phyloP scores from a whole-genome alignment of 2,888 invertebrate genomes.

The Acanthosepion esculentum region DNA sequence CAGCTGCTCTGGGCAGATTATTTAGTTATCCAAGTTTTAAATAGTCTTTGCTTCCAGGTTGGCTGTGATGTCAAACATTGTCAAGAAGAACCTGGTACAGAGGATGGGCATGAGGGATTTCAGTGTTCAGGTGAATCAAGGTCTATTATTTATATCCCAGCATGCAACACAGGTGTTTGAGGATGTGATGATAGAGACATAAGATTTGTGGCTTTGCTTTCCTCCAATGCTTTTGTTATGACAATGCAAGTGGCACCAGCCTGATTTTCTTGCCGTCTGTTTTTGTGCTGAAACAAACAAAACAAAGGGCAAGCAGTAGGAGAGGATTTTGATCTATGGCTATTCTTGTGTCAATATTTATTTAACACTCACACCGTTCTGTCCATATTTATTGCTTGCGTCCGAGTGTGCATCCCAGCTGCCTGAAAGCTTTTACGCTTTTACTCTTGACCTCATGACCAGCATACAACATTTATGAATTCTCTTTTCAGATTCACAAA shows the following conservation, averaged over 20 bases:
- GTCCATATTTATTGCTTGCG: neutral
- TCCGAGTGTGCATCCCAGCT: too few relatives aligned
- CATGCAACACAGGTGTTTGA: neutral
- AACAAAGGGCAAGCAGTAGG: neutral
- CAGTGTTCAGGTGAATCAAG: too few relatives aligned
- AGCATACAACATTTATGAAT: too few relatives aligned
- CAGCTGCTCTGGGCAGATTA: neutral
- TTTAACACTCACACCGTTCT: neutral
- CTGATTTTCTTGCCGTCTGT: neutral
- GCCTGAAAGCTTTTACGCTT: neutral
- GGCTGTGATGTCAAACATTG: neutral
- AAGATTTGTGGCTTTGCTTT: neutral
- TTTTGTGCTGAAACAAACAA: neutral
- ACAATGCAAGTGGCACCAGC: neutral
- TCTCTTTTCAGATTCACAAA: too few relatives aligned
- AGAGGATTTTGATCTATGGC: neutral
- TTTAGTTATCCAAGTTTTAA: neutral
- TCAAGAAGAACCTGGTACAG: neutral
- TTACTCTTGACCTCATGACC: too few relatives aligned
- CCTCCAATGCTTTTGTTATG: neutral
- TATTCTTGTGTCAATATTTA: conserved; percentile 15
- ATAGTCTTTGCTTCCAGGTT: neutral
- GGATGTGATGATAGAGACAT: neutral
- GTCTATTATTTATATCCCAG: neutral
- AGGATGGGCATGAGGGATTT: too few relatives aligned